A percentile compares a stretch with the other conserved stretches of the same genome.
Evolutionary conservation across 2,797 vertebrate genomes (phyloP).

Genomic region (Melanotaenia maccullochi): DNA sequence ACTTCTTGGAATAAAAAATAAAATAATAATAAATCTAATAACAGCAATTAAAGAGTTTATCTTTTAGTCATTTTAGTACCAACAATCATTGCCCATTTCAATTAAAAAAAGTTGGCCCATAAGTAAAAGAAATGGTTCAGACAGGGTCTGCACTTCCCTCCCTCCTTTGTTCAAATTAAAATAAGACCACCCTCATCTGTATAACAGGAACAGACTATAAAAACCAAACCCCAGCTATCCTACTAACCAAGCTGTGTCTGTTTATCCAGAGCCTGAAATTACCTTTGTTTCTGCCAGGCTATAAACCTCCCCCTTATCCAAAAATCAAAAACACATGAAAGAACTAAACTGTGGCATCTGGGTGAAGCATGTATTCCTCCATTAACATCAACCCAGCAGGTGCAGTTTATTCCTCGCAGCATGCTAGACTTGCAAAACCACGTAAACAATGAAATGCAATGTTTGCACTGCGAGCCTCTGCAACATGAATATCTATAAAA

Average conservation of each 20-base stretch:
- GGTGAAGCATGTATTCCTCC: slow-evolving; percentile 1
- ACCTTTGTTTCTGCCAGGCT: not conserved
- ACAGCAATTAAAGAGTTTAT: not conserved
- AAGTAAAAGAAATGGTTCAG: not conserved
- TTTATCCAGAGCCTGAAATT: slow-evolving; percentile 1
- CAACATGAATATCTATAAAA: not conserved
- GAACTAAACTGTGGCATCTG: slow-evolving; percentile 23
- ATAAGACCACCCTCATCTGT: not conserved
- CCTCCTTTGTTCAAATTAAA: not conserved
- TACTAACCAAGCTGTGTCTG: not conserved
- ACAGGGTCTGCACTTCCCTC: not conserved
- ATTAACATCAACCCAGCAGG: slow-evolving; percentile 30
- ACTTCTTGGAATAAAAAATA: not conserved
- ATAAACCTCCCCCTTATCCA: slow-evolving; percentile 3
- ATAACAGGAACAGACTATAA: slow-evolving; percentile 3
- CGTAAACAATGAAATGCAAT: not conserved
- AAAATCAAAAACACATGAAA: slow-evolving; percentile 19
- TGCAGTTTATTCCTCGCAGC: slow-evolving; percentile 15
- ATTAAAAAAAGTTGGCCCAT: not conserved
- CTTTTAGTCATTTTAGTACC: not conserved
- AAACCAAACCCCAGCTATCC: slow-evolving; percentile 10
- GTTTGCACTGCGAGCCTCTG: not conserved
- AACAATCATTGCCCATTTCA: not conserved
- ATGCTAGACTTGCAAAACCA: not conserved
- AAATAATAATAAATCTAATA: not conserved